Percentiles rank a stretch among this genome's conserved stretches.
Conservation (phyloP, 2,113 vertebrate species). For the Donacobius atricapilla region DNA sequence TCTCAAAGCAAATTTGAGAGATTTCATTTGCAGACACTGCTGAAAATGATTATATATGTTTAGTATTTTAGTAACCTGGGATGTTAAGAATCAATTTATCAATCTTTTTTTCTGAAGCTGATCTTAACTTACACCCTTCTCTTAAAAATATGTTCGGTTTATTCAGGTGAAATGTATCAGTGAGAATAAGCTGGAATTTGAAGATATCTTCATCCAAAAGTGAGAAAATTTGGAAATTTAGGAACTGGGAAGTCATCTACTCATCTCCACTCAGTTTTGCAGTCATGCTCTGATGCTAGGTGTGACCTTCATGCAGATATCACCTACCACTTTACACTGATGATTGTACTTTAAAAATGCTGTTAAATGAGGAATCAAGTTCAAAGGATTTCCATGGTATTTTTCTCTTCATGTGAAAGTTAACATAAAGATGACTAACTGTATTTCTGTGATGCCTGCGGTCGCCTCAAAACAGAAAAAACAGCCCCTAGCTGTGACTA, state of each 20-base stretch:
- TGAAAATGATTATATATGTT: neutral
- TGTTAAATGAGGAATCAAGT: neutral
- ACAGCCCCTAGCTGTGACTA: neutral
- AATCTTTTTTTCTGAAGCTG: neutral
- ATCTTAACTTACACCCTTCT: neutral
- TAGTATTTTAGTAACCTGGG: neutral
- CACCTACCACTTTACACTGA: neutral
- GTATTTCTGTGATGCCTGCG: neutral
- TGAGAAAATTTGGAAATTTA: neutral
- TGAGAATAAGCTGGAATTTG: neutral
- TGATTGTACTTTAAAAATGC: neutral
- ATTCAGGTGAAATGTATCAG: neutral
- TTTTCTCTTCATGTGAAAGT: neutral
- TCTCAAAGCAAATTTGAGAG: neutral
- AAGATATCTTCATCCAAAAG: neutral
- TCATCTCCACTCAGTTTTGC: neutral
- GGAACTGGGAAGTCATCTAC: neutral
- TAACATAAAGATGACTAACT: neutral
- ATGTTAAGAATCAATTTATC: neutral
- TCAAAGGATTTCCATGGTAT: neutral
- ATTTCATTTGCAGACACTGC: neutral
- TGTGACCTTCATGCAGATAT: neutral
- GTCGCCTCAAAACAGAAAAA: neutral
- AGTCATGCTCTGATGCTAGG: neutral
- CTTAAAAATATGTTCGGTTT: neutral